Evolutionary conservation across 2,797 vertebrate species (phyloP).

Genomic region (Lithobates sylvaticus): DNA sequence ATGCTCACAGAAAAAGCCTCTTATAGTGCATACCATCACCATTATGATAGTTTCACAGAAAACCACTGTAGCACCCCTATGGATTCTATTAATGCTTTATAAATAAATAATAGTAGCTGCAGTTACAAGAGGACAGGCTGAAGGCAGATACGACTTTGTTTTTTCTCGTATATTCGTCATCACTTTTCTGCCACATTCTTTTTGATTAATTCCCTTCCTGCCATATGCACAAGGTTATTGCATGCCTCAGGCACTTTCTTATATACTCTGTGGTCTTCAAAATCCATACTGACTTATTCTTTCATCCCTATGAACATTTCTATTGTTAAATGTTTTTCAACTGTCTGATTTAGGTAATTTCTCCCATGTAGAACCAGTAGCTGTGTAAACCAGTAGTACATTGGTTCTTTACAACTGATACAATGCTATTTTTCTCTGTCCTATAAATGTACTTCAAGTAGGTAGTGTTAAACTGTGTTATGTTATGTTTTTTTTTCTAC

Average conservation of each 20-base stretch:
- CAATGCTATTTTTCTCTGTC: not conserved
- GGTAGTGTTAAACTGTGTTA: not conserved
- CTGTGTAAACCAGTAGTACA: no score
- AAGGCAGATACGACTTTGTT: not conserved
- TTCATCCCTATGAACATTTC: not conserved
- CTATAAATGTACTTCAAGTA: not conserved
- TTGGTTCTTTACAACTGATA: no score
- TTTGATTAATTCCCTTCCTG: not conserved
- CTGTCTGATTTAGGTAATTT: not conserved
- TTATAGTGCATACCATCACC: not conserved
- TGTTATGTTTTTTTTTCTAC: not conserved
- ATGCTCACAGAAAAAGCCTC: not conserved
- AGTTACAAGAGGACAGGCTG: not conserved
- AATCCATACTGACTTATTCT: not conserved
- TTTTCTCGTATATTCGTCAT: not conserved
- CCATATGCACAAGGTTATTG: not conserved
- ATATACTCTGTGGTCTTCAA: not conserved
- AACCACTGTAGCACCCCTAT: not conserved
- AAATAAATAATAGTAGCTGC: not conserved
- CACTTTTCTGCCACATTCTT: not conserved
- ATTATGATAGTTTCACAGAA: not conserved
- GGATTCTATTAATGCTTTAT: not conserved
- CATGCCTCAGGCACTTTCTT: not conserved
- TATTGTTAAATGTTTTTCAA: not conserved
- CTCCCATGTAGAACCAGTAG: no score